Evolutionary conservation across 2,113 vertebrate genomes (phyloP).

Genomic region (Leucoraja erinaceus): DNA sequence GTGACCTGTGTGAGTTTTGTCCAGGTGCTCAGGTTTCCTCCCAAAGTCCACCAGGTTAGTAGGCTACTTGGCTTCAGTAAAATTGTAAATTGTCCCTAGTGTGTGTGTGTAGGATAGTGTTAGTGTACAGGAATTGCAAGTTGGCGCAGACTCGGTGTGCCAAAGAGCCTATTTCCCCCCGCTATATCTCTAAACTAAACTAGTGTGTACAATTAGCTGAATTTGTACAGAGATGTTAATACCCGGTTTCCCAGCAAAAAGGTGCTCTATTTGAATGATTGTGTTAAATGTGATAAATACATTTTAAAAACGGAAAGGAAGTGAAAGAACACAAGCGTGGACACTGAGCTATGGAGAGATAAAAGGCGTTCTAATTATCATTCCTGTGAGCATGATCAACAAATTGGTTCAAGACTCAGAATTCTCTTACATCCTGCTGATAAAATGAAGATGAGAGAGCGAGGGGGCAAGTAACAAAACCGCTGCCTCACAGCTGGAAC

Average conservation of each 20-base stretch:
- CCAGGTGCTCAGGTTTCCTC: no score
- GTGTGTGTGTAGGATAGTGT: no score
- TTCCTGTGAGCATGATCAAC: neutral
- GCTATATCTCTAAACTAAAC: no score
- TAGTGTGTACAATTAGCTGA: neutral
- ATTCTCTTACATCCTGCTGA: neutral
- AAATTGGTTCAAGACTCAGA: neutral
- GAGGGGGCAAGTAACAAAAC: neutral
- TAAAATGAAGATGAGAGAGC: neutral
- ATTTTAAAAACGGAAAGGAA: neutral
- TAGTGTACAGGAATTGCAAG: no score
- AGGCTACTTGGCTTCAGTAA: no score
- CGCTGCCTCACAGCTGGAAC: neutral
- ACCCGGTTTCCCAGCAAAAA: neutral
- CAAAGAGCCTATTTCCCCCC: no score
- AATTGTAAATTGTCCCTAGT: no score
- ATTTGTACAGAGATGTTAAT: neutral
- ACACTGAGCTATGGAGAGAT: neutral
- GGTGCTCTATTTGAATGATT: neutral
- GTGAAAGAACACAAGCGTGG: neutral
- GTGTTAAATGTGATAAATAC: neutral
- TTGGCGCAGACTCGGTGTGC: no score
- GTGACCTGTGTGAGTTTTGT: no score
- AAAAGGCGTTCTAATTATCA: neutral
- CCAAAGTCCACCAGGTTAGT: no score